phyloP scores from a whole-genome alignment of 1,140 invertebrate genomes.

The Drosophila lowei region DNA sequence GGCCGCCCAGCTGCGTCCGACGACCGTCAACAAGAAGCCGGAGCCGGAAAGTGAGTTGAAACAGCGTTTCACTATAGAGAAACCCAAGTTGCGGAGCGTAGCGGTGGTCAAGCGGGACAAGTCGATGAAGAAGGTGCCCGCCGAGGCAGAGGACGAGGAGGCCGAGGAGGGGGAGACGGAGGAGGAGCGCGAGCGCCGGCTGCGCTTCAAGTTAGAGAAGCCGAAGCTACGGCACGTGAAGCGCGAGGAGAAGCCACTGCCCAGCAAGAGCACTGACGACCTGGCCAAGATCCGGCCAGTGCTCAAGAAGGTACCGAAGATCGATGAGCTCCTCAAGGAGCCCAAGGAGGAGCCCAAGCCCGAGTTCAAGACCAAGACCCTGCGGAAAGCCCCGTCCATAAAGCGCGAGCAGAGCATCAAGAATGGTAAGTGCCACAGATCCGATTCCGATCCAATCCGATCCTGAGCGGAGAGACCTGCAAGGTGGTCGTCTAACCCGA shows the following conservation, averaged over 20 bases:
- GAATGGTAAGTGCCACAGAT: slow-evolving; percentile 69
- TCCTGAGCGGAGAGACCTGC: slow-evolving; percentile 27
- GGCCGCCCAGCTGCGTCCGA: slow-evolving; percentile 64
- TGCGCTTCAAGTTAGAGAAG: slow-evolving; percentile 79
- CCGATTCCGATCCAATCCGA: background rate
- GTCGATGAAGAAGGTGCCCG: slow-evolving; percentile 75
- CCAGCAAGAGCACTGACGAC: slow-evolving; percentile 78
- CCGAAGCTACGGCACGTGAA: slow-evolving; percentile 79
- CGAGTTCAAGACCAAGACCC: slow-evolving; percentile 80
- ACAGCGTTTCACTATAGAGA: slow-evolving; percentile 79
- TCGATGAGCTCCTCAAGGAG: slow-evolving; percentile 81
- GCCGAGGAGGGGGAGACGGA: slow-evolving; percentile 77
- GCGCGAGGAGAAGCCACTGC: slow-evolving; percentile 77
- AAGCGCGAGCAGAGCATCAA: slow-evolving; percentile 78
- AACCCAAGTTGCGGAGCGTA: slow-evolving; percentile 78
- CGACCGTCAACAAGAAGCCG: slow-evolving; percentile 64
- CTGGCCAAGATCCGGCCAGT: slow-evolving; percentile 75
- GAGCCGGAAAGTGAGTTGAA: slow-evolving; percentile 78
- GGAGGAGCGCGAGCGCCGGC: slow-evolving; percentile 69
- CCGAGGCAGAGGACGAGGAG: slow-evolving; percentile 68
- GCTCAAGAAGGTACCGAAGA: slow-evolving; percentile 76
- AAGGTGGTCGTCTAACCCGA: slow-evolving; percentile 50
- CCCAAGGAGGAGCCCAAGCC: slow-evolving; percentile 82
- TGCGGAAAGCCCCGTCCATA: slow-evolving; percentile 77
- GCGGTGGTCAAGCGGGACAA: slow-evolving; percentile 75